These are phyloP conservation scores for Drosophila kurseongensis DNA, from an alignment of 1,140 invertebrate species.

Conservation along the genomic window DNA sequence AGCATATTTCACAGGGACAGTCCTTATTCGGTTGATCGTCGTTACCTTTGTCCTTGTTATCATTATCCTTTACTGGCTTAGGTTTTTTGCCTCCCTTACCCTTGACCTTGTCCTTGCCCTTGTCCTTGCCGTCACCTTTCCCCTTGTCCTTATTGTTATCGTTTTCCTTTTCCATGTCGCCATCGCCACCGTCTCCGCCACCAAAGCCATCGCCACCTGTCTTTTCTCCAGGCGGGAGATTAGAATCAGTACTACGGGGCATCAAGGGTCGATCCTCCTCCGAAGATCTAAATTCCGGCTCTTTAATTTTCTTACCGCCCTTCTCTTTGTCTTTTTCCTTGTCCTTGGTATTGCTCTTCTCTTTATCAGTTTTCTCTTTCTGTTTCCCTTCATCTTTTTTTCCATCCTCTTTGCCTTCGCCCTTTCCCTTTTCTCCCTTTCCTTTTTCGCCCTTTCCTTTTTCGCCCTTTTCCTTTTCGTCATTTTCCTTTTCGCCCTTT, in stretches of 20 bases:
- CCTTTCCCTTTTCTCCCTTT: background rate
- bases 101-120: background rate
- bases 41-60: background rate
- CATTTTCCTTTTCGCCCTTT: background rate
- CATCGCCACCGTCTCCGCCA: background rate
- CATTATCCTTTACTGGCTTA: background rate
- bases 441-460: background rate
- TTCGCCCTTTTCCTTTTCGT: background rate
- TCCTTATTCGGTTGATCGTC: background rate
- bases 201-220: background rate
- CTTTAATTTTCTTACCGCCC: background rate
- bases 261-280: background rate
- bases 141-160: background rate
- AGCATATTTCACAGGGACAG: slow-evolving; percentile 54
- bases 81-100: background rate
- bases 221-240: background rate
- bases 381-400: background rate
- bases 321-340: background rate
- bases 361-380: background rate
- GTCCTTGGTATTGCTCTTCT: background rate
- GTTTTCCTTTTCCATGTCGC: background rate
- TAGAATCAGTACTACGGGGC: background rate
- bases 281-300: background rate
- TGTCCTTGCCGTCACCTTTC: background rate
- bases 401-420: background rate